Percentiles rank a stretch among this genome's conserved stretches.
Conservation (phyloP, 2,888 invertebrate genomes). For the Caenorhabditis becei region DNA sequence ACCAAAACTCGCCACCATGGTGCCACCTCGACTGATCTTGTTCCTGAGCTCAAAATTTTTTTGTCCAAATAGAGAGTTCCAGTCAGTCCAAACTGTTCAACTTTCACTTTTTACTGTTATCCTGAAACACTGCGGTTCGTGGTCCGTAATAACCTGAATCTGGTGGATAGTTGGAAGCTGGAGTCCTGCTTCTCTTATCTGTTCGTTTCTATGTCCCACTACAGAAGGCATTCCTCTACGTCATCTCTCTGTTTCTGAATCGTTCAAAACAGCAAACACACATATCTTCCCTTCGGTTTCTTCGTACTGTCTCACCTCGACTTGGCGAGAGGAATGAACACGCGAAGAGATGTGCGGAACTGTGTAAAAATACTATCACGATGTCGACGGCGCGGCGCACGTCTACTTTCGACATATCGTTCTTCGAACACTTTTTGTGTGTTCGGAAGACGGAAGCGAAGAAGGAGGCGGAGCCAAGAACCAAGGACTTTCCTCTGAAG, state of each 20-base stretch:
- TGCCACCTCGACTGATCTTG: no score
- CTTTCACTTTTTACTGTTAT: no score
- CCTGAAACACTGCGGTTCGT: no score
- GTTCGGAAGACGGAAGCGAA: no score
- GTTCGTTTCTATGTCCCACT: no score
- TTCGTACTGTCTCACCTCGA: conserved; percentile 1
- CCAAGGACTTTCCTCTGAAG: not conserved
- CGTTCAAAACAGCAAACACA: conserved; percentile 47
- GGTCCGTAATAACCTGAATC: no score
- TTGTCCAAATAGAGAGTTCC: no score
- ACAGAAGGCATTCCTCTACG: not conserved
- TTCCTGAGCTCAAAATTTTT: no score
- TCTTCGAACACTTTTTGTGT: conserved; percentile 8
- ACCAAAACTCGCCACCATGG: no score
- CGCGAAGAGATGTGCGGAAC: conserved; percentile 13
- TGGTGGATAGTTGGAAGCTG: no score
- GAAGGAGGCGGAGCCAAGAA: not conserved
- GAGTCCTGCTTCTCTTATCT: no score
- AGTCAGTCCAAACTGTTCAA: no score
- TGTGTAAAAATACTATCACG: conserved; percentile 39
- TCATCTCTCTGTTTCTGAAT: not conserved
- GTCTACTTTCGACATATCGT: not conserved
- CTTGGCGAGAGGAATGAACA: conserved; percentile 22
- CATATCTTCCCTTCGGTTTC: not conserved
- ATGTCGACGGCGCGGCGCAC: not conserved